Evolutionary conservation across 2,113 vertebrate species (phyloP).

Genomic region (Macquaria ambigua): DNA sequence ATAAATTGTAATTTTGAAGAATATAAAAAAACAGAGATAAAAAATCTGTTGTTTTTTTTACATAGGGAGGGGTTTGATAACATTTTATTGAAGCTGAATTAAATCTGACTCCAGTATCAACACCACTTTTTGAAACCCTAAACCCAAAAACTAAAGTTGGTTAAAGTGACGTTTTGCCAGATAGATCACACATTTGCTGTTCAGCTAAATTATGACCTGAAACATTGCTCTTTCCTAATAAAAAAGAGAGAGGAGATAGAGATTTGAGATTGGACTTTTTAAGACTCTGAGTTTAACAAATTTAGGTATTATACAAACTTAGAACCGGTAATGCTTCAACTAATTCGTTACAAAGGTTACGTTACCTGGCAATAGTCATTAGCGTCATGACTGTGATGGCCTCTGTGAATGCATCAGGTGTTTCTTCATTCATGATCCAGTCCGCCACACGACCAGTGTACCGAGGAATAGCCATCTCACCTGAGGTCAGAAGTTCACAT

Average conservation of each 20-base stretch:
- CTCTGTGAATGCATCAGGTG: slow-evolving; percentile 81
- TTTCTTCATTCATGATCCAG: slow-evolving; percentile 84
- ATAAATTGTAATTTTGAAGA: neutral
- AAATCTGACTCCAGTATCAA: neutral
- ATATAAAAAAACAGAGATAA: too few species aligned
- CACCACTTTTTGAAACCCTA: neutral
- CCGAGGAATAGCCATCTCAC: slow-evolving; percentile 86
- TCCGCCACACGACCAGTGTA: slow-evolving; percentile 86
- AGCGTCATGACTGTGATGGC: slow-evolving; percentile 83
- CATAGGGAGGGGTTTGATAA: neutral
- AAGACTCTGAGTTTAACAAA: neutral
- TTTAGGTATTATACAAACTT: neutral
- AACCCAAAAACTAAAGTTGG: neutral
- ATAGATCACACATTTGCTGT: neutral
- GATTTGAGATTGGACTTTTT: neutral
- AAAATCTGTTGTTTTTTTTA: too few species aligned
- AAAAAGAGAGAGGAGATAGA: neutral
- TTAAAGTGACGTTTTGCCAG: neutral
- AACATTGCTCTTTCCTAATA: neutral
- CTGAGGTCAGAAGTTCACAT: slow-evolving; percentile 60
- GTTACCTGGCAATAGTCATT: slow-evolving; percentile 82
- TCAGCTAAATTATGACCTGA: neutral
- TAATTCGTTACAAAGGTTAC: neutral
- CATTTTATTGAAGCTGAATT: neutral
- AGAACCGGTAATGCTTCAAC: neutral